phyloP scores from a whole-genome alignment of 2,113 vertebrate genomes.

The Anguilla rostrata region DNA sequence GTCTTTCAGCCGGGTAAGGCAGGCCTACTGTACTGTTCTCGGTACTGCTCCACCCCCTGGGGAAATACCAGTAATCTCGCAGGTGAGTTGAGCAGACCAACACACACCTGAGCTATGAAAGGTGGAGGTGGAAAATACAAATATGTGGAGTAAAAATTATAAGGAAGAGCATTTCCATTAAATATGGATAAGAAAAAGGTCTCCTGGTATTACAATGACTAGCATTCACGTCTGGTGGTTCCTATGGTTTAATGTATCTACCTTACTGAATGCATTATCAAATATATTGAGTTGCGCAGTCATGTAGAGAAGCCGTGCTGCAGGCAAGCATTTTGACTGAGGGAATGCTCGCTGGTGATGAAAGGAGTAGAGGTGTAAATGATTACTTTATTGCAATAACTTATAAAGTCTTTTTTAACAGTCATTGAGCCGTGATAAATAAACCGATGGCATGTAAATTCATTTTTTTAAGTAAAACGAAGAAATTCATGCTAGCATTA shows the following conservation, averaged over 20 bases:
- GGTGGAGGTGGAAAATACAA: neutral
- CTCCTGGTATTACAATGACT: neutral
- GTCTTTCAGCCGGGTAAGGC: neutral
- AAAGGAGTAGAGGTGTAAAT: neutral
- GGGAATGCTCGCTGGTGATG: neutral
- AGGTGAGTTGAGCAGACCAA: neutral
- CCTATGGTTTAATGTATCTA: neutral
- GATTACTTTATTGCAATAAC: neutral
- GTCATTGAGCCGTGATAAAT: neutral
- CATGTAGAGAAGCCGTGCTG: neutral
- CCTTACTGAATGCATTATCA: neutral
- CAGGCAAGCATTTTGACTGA: neutral
- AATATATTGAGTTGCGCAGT: neutral
- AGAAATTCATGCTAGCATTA: constrained; percentile 37
- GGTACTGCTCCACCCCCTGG: neutral
- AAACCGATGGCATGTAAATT: neutral
- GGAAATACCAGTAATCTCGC: neutral
- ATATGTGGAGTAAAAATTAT: neutral
- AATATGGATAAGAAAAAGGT: neutral
- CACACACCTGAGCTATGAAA: neutral
- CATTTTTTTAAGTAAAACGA: neutral
- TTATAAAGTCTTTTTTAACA: neutral
- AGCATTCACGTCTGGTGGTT: neutral
- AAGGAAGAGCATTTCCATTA: neutral
- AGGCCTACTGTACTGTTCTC: neutral